Conservation (phyloP, 2,888 invertebrate genomes). For the Chrysolina oricalcia region DNA sequence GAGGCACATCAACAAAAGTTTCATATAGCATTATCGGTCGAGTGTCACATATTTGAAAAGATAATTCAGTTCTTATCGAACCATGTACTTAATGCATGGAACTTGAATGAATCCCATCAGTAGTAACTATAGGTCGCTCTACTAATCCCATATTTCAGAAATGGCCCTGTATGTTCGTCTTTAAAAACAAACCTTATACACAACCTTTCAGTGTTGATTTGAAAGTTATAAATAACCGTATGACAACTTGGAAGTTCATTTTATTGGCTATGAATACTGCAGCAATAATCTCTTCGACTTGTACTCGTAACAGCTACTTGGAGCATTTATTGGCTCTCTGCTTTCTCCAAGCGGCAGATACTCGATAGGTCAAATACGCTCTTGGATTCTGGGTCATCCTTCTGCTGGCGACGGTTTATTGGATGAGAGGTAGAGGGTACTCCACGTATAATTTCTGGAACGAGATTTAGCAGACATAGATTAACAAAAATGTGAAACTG, state of each 20-base stretch:
- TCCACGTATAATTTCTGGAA: not conserved
- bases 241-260: not conserved
- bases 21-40: too few species aligned
- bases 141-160: not conserved
- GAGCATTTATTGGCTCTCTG: not conserved
- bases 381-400: constrained; percentile 8
- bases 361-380: constrained; percentile 19
- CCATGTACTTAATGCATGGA: too few species aligned
- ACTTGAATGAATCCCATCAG: too few species aligned
- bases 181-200: not conserved
- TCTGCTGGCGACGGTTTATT: not conserved
- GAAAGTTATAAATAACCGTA: not conserved
- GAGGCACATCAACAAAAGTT: too few species aligned
- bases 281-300: not conserved
- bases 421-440: not conserved
- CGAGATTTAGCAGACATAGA: not conserved
- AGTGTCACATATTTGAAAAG: too few species aligned
- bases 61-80: too few species aligned
- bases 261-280: not conserved
- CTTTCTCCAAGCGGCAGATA: constrained; percentile 12
- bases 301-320: not conserved
- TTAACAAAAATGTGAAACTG: not conserved
- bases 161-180: not conserved
- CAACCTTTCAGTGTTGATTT: not conserved
- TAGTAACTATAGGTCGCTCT: too few species aligned